Base-by-base conservation (phyloP, 2,113 vertebrate genomes). In the Merops nubicus region DNA sequence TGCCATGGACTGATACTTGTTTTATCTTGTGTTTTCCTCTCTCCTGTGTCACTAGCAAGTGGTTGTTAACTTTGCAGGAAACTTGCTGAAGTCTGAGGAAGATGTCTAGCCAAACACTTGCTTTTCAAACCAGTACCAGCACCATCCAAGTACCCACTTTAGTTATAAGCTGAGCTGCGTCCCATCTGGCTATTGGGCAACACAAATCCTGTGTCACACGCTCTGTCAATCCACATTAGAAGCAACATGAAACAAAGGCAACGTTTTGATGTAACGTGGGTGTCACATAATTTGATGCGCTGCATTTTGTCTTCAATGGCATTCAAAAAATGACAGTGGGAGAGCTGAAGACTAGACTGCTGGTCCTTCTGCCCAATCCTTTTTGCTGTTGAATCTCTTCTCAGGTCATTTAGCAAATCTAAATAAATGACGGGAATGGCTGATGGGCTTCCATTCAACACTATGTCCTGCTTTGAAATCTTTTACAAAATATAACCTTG, bases 401-500 rank as follows among this genome's bases (percentile, higher is more conserved):
- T 86, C 81, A 94, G 88, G 56, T 54, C 63, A 85, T 82, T 91
- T 84, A 86, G 64, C 34, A 93, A 92, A 93, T 77, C 79, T 89
- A 83, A 93, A 87, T 56, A 94, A 93, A 93, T 91, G 43, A 73
- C 8, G 8, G 50, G 54, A 96, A 93, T 53, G 60, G 54, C 68
- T 93, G 76, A 85, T 74, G 88, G 76, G 72, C 63, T 95, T 85
- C 76, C 88, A 67, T 88, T 95, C 89, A 94, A 92, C 73, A 62
- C 83, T 29, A 25, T 33, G 77, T 87, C 77, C 96, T 79, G 76
- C 65, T 91, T 60, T 67, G 83, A 92, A 93, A 75, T 85, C 89
- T 91, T 93, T 85, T 92, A 91, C 89, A 94, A 96, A 96, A 96
- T 87, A 76, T 34, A 92, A 93, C 89, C 85, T 95, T 84, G 69